phyloP scores from a whole-genome alignment of 2,888 invertebrate species.

The Petrophora chlorosata region DNA sequence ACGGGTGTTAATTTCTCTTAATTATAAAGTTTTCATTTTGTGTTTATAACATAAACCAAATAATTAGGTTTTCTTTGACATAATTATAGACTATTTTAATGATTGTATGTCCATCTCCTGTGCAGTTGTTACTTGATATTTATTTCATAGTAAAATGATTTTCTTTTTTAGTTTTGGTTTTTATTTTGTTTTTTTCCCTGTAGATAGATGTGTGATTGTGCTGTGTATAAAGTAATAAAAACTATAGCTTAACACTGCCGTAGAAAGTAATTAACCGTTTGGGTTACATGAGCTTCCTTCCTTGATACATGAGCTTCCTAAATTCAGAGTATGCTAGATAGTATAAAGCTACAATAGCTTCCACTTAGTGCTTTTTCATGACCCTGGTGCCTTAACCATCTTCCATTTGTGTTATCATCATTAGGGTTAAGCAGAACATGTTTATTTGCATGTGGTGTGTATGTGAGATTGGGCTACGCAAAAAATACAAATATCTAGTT shows the following conservation, averaged over 20 bases:
- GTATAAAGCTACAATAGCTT: conserved; percentile 7
- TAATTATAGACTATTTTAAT: conserved; percentile 35
- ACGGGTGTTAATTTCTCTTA: conserved; percentile 31
- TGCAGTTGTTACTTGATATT: conserved; percentile 56
- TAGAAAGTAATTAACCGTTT: not conserved
- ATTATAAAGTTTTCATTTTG: conserved; percentile 32
- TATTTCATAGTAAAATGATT: conserved; percentile 71
- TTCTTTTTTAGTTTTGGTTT: conserved; percentile 55
- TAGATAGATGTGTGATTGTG: conserved; percentile 3
- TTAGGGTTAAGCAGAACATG: conserved; percentile 35
- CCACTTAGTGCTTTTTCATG: conserved; percentile 29
- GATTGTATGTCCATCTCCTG: conserved; percentile 31
- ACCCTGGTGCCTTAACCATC: conserved; percentile 69
- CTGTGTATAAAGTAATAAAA: conserved; percentile 19
- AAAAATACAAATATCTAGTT: not conserved
- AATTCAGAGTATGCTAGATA: conserved; percentile 1
- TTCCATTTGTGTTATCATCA: conserved; percentile 51
- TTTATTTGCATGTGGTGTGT: conserved; percentile 39
- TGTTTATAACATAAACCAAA: conserved; percentile 55
- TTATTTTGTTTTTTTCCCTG: conserved; percentile 42
- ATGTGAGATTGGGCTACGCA: conserved; percentile 16
- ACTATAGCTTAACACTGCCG: conserved; percentile 23
- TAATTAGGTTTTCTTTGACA: conserved; percentile 28
- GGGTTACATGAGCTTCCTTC: too few species aligned
- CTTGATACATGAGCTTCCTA: not conserved